phyloP scores from a whole-genome alignment of 1,140 invertebrate species.

The Neuroterus valhalla region DNA sequence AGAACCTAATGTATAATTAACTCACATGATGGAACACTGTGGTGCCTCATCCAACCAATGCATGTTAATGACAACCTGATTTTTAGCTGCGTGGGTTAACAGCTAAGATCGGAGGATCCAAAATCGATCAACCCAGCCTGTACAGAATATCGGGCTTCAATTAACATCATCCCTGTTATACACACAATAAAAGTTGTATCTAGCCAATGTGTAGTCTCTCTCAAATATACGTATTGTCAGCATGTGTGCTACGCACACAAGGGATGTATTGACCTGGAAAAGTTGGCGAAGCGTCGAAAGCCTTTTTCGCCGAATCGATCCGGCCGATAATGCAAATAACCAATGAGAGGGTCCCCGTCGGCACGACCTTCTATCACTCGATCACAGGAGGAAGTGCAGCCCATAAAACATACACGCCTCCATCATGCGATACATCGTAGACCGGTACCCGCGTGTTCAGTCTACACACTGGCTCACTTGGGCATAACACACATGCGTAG shows the following conservation, averaged over 20 bases:
- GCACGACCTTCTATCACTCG: slow-evolving; percentile 48
- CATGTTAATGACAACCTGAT: slow-evolving; percentile 2
- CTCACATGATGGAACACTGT: background rate
- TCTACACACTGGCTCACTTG: slow-evolving; percentile 3
- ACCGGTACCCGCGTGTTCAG: slow-evolving; percentile 26
- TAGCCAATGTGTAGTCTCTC: background rate
- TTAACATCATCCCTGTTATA: background rate
- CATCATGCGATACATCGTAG: slow-evolving; percentile 43
- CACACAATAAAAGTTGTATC: background rate
- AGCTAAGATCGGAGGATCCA: background rate
- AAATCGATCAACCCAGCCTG: slow-evolving; percentile 20
- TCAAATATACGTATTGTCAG: background rate
- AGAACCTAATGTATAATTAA: background rate
- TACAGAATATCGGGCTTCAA: background rate
- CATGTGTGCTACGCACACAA: slow-evolving; percentile 18
- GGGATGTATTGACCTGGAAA: slow-evolving; percentile 36
- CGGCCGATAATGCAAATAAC: slow-evolving; percentile 54
- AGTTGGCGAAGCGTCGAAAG: slow-evolving; percentile 24
- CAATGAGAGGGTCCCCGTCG: slow-evolving; percentile 43
- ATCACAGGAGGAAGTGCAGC: slow-evolving; percentile 53
- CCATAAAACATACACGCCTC: slow-evolving; percentile 60
- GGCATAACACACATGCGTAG: slow-evolving; percentile 12
- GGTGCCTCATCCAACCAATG: background rate
- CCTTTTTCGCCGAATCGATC: slow-evolving; percentile 55
- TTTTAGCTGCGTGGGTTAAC: slow-evolving; percentile 13